Conservation (phyloP, 2,888 invertebrate species). For the Andricus quercusramuli region DNA sequence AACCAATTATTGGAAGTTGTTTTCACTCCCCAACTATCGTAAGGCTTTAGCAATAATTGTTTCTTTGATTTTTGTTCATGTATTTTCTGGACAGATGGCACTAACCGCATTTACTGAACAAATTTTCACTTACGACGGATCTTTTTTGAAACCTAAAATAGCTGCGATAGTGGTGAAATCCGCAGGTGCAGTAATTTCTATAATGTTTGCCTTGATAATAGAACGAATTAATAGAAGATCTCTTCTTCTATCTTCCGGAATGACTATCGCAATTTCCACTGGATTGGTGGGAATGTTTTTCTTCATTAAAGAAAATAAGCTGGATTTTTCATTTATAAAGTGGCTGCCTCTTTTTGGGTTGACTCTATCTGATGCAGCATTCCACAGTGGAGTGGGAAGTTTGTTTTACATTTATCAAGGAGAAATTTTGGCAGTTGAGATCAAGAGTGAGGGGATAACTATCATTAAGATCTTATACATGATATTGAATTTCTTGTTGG, state of each 20-base stretch:
- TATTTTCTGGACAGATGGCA: slow-evolving; percentile 82
- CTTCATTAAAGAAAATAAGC: no score
- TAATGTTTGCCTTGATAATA: slow-evolving; percentile 81
- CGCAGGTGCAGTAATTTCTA: slow-evolving; percentile 81
- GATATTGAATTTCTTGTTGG: no score
- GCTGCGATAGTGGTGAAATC: slow-evolving; percentile 81
- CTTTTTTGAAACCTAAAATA: slow-evolving; percentile 79
- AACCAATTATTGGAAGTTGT: background rate
- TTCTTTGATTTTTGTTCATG: background rate
- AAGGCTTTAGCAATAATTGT: background rate
- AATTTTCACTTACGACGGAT: slow-evolving; percentile 82
- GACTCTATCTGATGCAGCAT: no score
- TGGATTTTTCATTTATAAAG: no score
- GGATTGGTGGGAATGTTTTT: no score
- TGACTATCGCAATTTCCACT: slow-evolving; percentile 51
- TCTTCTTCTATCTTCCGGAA: slow-evolving; percentile 82
- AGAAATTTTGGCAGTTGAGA: no score
- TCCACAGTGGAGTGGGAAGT: no score
- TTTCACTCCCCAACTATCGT: background rate
- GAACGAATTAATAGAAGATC: slow-evolving; percentile 80
- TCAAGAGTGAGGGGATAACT: no score
- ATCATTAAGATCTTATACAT: no score
- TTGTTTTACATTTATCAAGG: no score
- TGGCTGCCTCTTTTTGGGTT: no score
- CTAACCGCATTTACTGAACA: slow-evolving; percentile 82